phyloP scores from a whole-genome alignment of 1,140 invertebrate genomes.

The Sesamia nonagrioides region DNA sequence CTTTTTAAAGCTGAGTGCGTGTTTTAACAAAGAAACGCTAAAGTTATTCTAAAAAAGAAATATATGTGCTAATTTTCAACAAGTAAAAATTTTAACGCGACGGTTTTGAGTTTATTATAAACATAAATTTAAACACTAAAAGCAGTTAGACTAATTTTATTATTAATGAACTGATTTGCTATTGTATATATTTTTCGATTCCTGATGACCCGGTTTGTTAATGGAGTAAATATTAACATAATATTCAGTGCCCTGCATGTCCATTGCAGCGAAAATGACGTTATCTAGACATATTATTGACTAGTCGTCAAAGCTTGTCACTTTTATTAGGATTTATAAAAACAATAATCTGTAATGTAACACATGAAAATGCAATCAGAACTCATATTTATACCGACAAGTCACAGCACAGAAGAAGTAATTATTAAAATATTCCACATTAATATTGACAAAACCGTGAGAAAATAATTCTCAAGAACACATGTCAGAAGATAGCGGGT shows the following conservation, averaged over 20 bases:
- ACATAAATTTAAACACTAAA: too few relatives aligned
- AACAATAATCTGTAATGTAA: constrained; percentile 19
- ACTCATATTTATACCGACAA: constrained; percentile 3
- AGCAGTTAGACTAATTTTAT: neutral
- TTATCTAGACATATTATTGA: constrained; percentile 48
- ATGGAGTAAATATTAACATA: neutral
- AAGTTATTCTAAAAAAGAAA: neutral
- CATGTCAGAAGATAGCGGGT: constrained; percentile 52
- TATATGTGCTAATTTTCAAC: neutral
- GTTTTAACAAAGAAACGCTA: constrained; percentile 18
- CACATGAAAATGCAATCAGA: constrained; percentile 7
- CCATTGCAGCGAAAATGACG: constrained; percentile 44
- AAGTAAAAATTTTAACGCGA: neutral
- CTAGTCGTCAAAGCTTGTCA: constrained; percentile 28
- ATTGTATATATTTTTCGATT: neutral
- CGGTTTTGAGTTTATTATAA: neutral
- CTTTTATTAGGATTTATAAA: constrained; percentile 27
- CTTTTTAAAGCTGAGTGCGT: constrained; percentile 22
- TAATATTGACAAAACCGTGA: constrained; percentile 53
- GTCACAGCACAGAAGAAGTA: constrained; percentile 6
- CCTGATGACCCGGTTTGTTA: neutral
- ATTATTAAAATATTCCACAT: constrained; percentile 36
- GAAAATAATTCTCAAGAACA: constrained; percentile 49
- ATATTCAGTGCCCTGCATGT: neutral
- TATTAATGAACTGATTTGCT: neutral